phyloP scores from a whole-genome alignment of 2,113 vertebrate species.

The Lasiurus cinereus region DNA sequence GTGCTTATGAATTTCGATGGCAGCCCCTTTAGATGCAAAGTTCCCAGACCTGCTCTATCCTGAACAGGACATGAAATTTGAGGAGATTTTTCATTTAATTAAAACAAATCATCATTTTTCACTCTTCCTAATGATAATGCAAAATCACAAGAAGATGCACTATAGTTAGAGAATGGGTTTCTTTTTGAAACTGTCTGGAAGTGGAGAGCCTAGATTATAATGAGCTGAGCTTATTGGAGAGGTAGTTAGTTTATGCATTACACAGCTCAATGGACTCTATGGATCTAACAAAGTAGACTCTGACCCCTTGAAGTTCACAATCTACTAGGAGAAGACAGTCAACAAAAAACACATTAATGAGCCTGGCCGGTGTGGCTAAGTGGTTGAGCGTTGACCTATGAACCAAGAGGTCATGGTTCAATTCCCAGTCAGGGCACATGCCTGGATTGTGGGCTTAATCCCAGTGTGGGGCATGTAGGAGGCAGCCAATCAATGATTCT shows the following conservation, averaged over 20 bases:
- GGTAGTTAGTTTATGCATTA: not conserved
- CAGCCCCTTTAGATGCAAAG: not conserved
- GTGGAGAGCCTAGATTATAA: not conserved
- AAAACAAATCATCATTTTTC: not conserved
- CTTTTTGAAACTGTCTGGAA: not conserved
- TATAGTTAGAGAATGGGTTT: not conserved
- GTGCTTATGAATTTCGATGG: not conserved
- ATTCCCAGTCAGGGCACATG: no score
- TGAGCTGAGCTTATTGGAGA: not conserved
- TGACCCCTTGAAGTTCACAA: not conserved
- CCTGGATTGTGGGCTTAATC: no score
- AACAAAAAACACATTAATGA: not conserved
- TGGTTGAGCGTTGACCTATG: no score
- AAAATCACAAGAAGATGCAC: not conserved
- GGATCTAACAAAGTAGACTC: not conserved
- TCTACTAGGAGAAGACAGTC: not conserved
- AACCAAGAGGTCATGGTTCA: no score
- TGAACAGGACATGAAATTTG: not conserved
- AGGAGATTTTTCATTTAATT: not conserved
- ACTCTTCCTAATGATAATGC: not conserved
- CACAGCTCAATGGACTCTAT: not conserved
- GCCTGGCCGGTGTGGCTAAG: no score
- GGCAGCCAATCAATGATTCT: no score
- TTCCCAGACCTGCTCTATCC: not conserved
- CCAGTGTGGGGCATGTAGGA: no score